phyloP scores from a whole-genome alignment of 2,797 vertebrate genomes.

The Cossypha polioptera region DNA sequence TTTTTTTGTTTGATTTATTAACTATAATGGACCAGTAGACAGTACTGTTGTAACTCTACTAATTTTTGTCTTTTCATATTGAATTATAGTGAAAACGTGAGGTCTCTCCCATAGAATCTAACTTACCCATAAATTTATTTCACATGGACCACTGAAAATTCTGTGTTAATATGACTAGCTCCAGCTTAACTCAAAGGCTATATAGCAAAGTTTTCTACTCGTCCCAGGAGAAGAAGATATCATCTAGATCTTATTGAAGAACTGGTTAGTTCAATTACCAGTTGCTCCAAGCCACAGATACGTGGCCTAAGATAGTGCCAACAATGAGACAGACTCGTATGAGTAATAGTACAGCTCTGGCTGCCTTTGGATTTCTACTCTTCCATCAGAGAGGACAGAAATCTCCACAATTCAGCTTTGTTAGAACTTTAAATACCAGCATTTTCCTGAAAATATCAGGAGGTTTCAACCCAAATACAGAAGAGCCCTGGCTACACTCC shows the following conservation, averaged over 20 bases:
- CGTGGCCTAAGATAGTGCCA: neutral
- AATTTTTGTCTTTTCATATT: neutral
- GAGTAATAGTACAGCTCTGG: neutral
- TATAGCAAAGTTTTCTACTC: neutral
- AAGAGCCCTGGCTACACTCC: neutral
- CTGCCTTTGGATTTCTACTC: neutral
- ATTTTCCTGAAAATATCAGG: neutral
- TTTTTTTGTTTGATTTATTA: neutral
- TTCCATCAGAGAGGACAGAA: neutral
- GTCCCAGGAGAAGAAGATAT: neutral
- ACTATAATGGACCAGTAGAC: neutral
- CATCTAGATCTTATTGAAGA: neutral
- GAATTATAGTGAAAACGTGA: neutral
- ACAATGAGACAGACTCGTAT: neutral
- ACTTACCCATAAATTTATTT: neutral
- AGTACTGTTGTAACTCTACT: neutral
- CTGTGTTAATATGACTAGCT: neutral
- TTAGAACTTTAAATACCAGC: neutral
- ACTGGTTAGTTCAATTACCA: constrained; percentile 9
- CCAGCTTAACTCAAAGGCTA: neutral
- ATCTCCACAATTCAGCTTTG: neutral
- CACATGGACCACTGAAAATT: neutral
- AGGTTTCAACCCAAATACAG: neutral
- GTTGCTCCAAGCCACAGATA: constrained; percentile 10
- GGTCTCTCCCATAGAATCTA: neutral